Evolutionary conservation across 2,888 invertebrate species (phyloP), one percentile per base, ranked within the genome.

Genomic region (Idaea aversata): DNA sequence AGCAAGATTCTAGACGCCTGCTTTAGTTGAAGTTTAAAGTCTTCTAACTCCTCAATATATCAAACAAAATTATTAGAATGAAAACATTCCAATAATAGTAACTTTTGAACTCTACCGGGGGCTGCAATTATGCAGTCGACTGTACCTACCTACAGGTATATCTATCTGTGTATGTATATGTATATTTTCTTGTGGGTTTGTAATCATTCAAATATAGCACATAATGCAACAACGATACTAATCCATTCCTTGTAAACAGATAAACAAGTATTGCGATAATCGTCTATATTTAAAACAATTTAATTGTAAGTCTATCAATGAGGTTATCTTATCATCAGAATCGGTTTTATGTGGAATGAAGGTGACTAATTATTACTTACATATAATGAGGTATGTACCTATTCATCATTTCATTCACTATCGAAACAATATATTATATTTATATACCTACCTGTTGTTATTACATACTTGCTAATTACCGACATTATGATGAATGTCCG

Each of bases 381-480:
- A n/a, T n/a, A 47, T 47, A 47, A 47, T 47, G 13, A 10, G 47
- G 13, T 13, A 10, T 13, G 47, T 47, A 47, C 13, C 47, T 13
- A 47, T 47, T 7, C 25, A 25, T 25, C 2, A 25, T 10, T 47
- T 13, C 47, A 47, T 47, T 47, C 47, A 47, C 4, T 13, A 47
- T 47, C 47, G 47, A 10, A 13, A 47, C 47, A 13, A 47, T 7
- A 47, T 3, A 47, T 13, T 47, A 47, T 47, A 7, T 5, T 47
- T 47, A 5, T 13, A 13, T 47, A 47, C n/a, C n/a, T n/a, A n/a
- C n/a, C n/a, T n/a, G n/a, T 47, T 47, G 7, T 47, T 47, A 47
- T 47, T 47, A 47, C 47, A 5, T 47, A 47, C 10, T 7, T 13
- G 87, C 88, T 87, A 80, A 85, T 84, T n/a, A n/a, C n/a, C n/a